These are phyloP conservation scores for Acanthaster planci DNA, from an alignment of 35 echinoderm and acorn worm species.

Conservation along the genomic window DNA sequence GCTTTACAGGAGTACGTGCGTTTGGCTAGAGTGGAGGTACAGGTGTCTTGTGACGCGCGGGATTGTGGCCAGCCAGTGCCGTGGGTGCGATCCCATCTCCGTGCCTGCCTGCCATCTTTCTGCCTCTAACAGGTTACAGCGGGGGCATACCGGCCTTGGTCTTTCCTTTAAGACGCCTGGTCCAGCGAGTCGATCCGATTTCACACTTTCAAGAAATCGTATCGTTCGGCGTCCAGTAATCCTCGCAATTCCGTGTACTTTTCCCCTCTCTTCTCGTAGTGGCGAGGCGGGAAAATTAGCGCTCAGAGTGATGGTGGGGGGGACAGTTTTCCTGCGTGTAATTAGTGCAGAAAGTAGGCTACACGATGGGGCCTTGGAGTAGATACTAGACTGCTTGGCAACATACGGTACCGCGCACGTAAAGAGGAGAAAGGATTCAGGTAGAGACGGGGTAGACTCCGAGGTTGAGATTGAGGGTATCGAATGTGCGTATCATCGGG, in stretches of 20 bases:
- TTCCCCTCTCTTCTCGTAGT: background rate
- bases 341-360: conserved; percentile 27
- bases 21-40: conserved; percentile 15
- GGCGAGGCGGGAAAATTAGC: conserved; percentile 7
- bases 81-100: conserved; percentile 8
- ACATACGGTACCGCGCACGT: too few relatives aligned
- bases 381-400: too few relatives aligned
- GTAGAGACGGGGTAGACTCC: background rate
- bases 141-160: conserved; percentile 1
- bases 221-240: conserved; percentile 10
- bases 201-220: conserved; percentile 15
- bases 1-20: conserved; percentile 27
- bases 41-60: conserved; percentile 11
- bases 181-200: conserved; percentile 13
- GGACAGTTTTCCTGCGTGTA: background rate
- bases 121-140: background rate
- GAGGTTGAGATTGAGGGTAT: background rate
- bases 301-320: conserved; percentile 7
- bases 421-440: too few relatives aligned
- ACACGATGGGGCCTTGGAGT: background rate
- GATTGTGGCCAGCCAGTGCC: conserved; percentile 16
- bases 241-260: conserved; percentile 19
- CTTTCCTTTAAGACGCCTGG: conserved; percentile 12
- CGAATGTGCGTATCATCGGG: background rate
- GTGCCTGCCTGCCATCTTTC: conserved; percentile 1